phyloP scores from a whole-genome alignment of 2,113 vertebrate species.

The Pavo muticus region DNA sequence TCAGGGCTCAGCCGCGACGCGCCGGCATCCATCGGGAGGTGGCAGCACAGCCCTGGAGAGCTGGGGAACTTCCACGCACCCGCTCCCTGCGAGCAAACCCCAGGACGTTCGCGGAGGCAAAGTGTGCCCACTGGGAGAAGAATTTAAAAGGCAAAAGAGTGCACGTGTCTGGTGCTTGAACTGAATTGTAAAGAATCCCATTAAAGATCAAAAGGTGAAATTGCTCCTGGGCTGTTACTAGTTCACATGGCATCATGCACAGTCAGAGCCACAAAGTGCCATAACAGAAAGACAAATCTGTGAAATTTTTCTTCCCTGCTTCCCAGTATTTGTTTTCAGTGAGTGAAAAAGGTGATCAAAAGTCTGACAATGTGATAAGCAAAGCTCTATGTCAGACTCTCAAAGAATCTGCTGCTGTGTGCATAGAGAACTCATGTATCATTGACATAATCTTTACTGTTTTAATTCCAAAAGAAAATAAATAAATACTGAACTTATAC shows the following conservation, averaged over 20 bases:
- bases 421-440: not conserved
- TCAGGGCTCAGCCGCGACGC: not conserved
- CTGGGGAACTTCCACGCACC: accelerated
- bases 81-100: not conserved
- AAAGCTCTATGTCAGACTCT: not conserved
- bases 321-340: not conserved
- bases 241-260: not conserved
- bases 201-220: not conserved
- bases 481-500: not conserved
- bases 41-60: slow-evolving; percentile 51
- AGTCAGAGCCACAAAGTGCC: not conserved
- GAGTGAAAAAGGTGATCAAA: not conserved
- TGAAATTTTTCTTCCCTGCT: not conserved
- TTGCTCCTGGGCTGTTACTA: not conserved
- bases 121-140: not conserved
- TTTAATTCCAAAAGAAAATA: not conserved
- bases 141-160: not conserved
- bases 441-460: not conserved
- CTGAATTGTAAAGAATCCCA: not conserved
- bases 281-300: not conserved
- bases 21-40: slow-evolving; percentile 25
- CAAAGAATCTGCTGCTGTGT: not conserved
- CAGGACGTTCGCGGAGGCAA: no score
- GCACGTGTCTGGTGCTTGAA: not conserved
- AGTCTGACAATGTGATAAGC: not conserved